phyloP scores from a whole-genome alignment of 2,113 vertebrate species.

The Atlantisia rogersi region DNA sequence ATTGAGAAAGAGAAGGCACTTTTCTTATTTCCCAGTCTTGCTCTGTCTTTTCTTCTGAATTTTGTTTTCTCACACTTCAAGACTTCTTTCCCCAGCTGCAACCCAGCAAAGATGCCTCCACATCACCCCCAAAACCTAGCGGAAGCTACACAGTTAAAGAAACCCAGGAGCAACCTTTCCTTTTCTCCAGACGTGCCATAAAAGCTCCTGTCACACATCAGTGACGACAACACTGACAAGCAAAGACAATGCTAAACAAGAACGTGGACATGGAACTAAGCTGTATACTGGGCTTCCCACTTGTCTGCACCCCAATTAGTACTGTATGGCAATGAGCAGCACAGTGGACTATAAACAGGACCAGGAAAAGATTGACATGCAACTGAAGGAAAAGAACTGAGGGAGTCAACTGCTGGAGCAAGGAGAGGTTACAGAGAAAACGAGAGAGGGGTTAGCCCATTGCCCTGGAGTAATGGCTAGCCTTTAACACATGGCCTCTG shows the following conservation, averaged over 20 bases:
- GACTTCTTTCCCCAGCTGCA: not conserved
- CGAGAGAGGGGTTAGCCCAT: slow-evolving; percentile 13
- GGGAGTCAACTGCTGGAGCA: not conserved
- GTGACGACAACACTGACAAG: not conserved
- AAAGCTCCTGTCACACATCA: not conserved
- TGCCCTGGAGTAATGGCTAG: slow-evolving; percentile 14
- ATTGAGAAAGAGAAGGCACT: not conserved
- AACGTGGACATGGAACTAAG: not conserved
- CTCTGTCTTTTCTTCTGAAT: not conserved
- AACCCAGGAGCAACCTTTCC: not conserved
- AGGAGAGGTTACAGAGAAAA: slow-evolving; percentile 9
- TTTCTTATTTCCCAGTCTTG: not conserved
- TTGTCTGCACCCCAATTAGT: not conserved
- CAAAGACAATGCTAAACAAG: not conserved
- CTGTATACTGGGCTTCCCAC: not conserved
- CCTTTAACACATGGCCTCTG: slow-evolving; percentile 61
- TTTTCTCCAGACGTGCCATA: not conserved
- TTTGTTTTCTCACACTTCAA: not conserved
- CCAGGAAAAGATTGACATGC: not conserved
- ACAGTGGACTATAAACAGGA: not conserved
- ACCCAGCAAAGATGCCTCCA: not conserved
- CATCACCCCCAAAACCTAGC: not conserved
- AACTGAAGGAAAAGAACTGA: not conserved
- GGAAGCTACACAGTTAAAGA: not conserved
- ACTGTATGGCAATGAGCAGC: not conserved